Evolutionary conservation across 2,888 invertebrate genomes (phyloP).

Genomic region (Ephialtes manifestator): DNA sequence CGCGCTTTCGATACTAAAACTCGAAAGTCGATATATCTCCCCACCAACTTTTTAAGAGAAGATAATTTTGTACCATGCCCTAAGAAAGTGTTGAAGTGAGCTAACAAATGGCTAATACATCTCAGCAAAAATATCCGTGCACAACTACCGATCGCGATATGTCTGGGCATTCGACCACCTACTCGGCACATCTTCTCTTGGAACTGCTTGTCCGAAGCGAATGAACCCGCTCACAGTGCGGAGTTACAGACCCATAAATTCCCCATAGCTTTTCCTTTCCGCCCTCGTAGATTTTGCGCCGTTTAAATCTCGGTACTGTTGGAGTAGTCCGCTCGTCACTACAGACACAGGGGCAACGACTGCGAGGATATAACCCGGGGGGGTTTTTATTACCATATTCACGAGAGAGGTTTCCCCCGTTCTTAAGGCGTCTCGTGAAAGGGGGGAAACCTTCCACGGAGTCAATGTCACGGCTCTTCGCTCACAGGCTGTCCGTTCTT

Average conservation of each 20-base stretch:
- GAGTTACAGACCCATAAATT: conserved; percentile 20
- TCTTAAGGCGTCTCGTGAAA: neutral
- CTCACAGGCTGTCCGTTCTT: conserved; percentile 30
- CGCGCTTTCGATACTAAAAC: too few relatives aligned
- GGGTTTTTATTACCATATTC: conserved; percentile 80
- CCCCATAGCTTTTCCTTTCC: neutral
- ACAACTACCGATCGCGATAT: neutral
- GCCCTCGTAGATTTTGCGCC: conserved; percentile 10
- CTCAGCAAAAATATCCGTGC: too few relatives aligned
- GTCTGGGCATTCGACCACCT: neutral
- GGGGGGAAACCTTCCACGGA: conserved; percentile 64
- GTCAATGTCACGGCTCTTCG: conserved; percentile 80
- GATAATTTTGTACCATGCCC: neutral
- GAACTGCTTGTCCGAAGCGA: neutral
- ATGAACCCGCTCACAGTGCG: neutral
- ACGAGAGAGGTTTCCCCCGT: conserved; percentile 70
- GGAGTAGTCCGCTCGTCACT: conserved; percentile 24
- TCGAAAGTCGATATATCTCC: too few relatives aligned
- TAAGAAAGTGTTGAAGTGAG: neutral
- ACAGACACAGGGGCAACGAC: conserved; percentile 54
- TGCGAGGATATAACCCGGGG: conserved; percentile 22
- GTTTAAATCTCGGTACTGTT: conserved; percentile 1
- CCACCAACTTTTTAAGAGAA: too few relatives aligned
- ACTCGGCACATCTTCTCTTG: neutral
- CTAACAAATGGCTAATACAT: neutral